Percentiles rank a stretch among this genome's conserved stretches.
phyloP scores from a whole-genome alignment of 2,113 vertebrate species.

The Tragelaphus buxtoni region DNA sequence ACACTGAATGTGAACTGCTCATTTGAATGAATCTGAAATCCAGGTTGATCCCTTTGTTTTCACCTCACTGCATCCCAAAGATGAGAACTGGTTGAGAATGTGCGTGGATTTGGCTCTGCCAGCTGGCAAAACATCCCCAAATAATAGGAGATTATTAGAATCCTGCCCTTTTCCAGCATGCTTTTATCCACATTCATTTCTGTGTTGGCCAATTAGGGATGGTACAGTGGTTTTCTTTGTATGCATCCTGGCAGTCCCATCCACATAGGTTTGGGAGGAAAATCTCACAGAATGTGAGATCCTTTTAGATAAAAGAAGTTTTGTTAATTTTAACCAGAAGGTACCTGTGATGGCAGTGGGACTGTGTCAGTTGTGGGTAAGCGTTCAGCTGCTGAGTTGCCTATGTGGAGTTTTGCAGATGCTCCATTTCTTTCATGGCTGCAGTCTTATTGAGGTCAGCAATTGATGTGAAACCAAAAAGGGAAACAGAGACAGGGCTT shows the following conservation, averaged over 20 bases:
- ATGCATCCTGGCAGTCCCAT: constrained; percentile 43
- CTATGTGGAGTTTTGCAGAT: neutral
- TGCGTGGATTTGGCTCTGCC: constrained; percentile 58
- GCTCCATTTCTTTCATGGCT: neutral
- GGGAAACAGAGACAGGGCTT: neutral
- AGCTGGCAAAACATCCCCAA: constrained; percentile 68
- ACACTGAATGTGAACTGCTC: constrained; percentile 52
- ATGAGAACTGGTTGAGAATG: constrained; percentile 59
- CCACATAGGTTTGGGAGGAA: constrained; percentile 25
- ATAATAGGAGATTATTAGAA: constrained; percentile 73
- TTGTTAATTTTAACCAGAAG: neutral
- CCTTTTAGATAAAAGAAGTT: neutral
- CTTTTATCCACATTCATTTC: constrained; percentile 58
- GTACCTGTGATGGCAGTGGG: neutral
- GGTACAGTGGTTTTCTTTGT: constrained; percentile 56
- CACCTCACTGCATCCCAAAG: constrained; percentile 67
- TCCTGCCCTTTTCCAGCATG: constrained; percentile 31
- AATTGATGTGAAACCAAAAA: neutral
- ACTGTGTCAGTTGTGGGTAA: neutral
- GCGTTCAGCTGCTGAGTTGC: too few relatives aligned
- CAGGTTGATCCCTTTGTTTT: constrained; percentile 74
- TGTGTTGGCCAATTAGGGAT: constrained; percentile 60
- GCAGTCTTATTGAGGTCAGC: neutral
- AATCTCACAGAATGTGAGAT: neutral
- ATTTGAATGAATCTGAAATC: constrained; percentile 67